Conservation (phyloP, 2,797 vertebrate species). For the Danio kyathit region DNA sequence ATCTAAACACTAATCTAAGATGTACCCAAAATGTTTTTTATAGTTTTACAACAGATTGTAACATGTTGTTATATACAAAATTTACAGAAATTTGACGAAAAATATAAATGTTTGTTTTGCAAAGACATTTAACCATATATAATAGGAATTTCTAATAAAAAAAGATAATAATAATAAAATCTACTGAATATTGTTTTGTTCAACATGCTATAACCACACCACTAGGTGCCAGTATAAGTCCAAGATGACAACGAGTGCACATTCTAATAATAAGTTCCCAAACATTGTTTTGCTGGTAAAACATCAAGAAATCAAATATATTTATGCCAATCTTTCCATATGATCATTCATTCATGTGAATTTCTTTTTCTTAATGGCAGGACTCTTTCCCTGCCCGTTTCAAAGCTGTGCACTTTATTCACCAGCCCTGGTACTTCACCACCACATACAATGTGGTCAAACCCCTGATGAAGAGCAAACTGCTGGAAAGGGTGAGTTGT, state of each 20-base stretch:
- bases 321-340: too few species aligned
- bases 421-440: constrained; percentile 99
- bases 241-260: background rate
- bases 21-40: too few species aligned
- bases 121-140: too few species aligned
- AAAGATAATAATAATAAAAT: background rate
- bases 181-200: background rate
- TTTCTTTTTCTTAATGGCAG: constrained; percentile 69
- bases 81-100: too few species aligned
- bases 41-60: too few species aligned
- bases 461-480: constrained; percentile 95
- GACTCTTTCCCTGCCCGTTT: constrained; percentile 98
- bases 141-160: too few species aligned
- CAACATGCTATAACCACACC: background rate
- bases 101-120: too few species aligned
- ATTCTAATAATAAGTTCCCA: background rate
- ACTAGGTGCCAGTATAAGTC: background rate
- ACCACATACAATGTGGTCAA: constrained; percentile 98
- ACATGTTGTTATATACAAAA: too few species aligned
- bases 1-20: background rate
- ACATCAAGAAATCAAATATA: too few species aligned
- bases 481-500: constrained; percentile 91
- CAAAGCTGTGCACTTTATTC: constrained; percentile 97
- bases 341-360: background rate
- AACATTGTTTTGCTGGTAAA: too few species aligned